Conservation (phyloP, 2,113 vertebrate species). For the Platysternon megacephalum region DNA sequence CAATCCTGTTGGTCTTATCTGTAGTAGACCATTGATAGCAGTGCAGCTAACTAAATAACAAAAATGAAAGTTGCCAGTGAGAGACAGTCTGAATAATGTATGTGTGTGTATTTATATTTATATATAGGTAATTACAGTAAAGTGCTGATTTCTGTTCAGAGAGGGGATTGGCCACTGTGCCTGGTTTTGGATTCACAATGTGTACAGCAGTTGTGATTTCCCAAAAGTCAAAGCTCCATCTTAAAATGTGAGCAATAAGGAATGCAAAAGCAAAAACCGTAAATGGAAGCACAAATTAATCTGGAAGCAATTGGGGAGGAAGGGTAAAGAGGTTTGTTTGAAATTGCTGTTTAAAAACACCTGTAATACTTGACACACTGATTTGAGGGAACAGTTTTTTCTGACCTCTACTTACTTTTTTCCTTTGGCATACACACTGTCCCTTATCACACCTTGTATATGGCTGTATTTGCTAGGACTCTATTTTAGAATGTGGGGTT, state of each 20-base stretch:
- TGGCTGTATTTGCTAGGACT: not conserved
- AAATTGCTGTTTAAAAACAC: not conserved
- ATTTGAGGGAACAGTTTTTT: not conserved
- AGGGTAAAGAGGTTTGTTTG: not conserved
- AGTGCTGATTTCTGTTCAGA: not conserved
- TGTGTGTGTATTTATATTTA: not conserved
- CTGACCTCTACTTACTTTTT: not conserved
- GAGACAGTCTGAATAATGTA: not conserved
- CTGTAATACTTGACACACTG: not conserved
- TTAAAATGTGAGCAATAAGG: not conserved
- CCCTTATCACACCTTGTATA: not conserved
- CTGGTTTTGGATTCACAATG: not conserved
- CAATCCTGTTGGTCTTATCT: not conserved
- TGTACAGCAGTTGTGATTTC: not conserved
- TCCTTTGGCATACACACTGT: not conserved
- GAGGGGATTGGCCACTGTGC: not conserved
- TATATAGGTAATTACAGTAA: not conserved
- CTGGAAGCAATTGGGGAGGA: not conserved
- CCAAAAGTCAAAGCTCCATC: not conserved
- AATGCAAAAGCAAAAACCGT: not conserved
- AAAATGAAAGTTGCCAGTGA: not conserved
- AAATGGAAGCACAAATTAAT: not conserved
- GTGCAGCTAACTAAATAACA: not conserved
- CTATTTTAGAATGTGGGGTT: not conserved
- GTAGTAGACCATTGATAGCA: not conserved